Percentiles rank a stretch among this genome's conserved stretches.
phyloP scores from a whole-genome alignment of 2,888 invertebrate species.

The Nowickia ferox region DNA sequence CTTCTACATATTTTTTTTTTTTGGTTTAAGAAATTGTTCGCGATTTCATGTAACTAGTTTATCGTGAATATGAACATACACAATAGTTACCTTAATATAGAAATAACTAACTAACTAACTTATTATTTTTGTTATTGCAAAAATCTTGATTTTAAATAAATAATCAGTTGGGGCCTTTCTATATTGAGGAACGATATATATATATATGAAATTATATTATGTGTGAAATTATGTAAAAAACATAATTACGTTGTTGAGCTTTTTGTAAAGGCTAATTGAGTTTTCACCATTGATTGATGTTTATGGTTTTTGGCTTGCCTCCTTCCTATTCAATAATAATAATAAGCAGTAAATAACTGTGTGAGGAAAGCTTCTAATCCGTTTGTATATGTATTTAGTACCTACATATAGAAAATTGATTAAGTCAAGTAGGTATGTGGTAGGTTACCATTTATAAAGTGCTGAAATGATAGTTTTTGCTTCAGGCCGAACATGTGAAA shows the following conservation, averaged over 20 bases:
- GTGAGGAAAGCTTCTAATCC: background rate
- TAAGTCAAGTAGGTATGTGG: background rate
- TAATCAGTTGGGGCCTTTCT: too few species aligned
- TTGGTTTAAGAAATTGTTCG: conserved; percentile 40
- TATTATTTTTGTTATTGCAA: too few species aligned
- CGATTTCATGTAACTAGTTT: conserved; percentile 67
- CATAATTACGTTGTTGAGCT: conserved; percentile 37
- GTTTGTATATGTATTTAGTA: background rate
- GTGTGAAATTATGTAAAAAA: background rate
- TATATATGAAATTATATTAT: conserved; percentile 56
- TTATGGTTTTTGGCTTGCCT: conserved; percentile 9
- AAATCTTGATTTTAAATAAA: too few species aligned
- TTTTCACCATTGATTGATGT: conserved; percentile 62
- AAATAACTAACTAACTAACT: too few species aligned
- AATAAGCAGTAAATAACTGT: background rate
- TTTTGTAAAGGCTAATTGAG: conserved; percentile 62
- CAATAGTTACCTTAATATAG: too few species aligned
- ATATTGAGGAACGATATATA: too few species aligned
- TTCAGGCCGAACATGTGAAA: background rate
- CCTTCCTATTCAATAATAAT: background rate
- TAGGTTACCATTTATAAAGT: conserved; percentile 33
- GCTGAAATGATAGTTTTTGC: conserved; percentile 28
- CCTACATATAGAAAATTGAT: background rate
- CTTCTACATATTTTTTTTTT: background rate
- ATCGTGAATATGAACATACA: too few species aligned